Conservation (phyloP, 2,113 vertebrate genomes). For the Saccopteryx leptura region DNA sequence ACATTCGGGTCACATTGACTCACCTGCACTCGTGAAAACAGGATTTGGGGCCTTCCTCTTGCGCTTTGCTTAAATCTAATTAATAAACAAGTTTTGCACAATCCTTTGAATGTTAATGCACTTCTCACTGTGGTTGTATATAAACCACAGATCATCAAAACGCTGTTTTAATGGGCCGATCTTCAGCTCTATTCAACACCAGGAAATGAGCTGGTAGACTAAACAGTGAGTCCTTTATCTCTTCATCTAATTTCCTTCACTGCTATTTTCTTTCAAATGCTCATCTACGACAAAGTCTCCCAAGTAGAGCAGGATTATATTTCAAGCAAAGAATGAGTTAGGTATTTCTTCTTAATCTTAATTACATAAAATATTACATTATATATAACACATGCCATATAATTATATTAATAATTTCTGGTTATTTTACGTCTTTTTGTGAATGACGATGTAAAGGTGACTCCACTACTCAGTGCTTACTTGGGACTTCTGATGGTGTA, state of each 20-base stretch:
- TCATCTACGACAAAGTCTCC: not conserved
- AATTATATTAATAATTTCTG: not conserved
- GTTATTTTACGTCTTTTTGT: not conserved
- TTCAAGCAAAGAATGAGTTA: not conserved
- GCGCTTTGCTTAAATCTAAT: not conserved
- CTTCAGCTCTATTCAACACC: not conserved
- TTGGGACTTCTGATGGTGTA: not conserved
- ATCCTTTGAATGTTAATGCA: not conserved
- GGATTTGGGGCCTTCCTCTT: not conserved
- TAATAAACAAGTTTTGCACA: not conserved
- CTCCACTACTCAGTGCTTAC: not conserved
- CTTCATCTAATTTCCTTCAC: not conserved
- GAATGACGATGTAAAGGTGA: not conserved
- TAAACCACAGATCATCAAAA: not conserved
- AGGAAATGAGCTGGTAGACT: not conserved
- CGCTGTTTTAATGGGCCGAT: not conserved
- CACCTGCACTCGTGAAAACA: not conserved
- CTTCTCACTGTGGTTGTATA: not conserved
- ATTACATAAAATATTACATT: not conserved
- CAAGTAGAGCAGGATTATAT: not conserved
- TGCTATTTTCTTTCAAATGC: not conserved
- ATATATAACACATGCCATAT: not conserved
- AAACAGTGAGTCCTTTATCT: not conserved
- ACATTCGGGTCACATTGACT: not conserved
- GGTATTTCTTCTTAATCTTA: not conserved